Conservation (phyloP, 2,888 invertebrate species). For the Deroplatys truncata region DNA sequence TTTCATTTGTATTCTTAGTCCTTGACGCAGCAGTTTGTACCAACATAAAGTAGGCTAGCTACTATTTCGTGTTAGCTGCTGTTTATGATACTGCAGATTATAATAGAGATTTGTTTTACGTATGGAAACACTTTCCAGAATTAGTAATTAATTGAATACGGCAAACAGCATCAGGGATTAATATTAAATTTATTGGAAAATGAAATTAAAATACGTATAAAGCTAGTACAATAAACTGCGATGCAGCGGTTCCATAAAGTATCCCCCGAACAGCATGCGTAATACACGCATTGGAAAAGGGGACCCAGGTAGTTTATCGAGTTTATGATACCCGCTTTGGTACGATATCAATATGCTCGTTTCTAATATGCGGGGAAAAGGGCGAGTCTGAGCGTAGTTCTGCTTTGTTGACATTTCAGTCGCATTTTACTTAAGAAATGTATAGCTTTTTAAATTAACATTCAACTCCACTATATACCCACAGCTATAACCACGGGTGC, state of each 20-base stretch:
- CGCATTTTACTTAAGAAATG: not conserved
- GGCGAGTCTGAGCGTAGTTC: not conserved
- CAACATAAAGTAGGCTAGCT: not conserved
- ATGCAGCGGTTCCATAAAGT: not conserved
- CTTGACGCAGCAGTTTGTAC: too few relatives aligned
- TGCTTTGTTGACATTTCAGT: not conserved
- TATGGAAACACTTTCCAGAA: not conserved
- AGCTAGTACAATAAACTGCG: not conserved
- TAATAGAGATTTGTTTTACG: not conserved
- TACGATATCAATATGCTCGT: not conserved
- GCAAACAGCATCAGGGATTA: not conserved
- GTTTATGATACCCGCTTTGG: not conserved
- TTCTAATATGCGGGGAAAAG: not conserved
- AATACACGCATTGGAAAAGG: not conserved
- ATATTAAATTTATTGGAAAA: not conserved
- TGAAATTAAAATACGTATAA: not conserved
- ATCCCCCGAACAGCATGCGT: not conserved
- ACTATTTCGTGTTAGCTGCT: not conserved
- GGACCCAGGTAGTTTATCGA: not conserved
- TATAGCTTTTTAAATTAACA: too few relatives aligned
- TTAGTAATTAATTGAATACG: not conserved
- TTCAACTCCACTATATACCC: too few relatives aligned
- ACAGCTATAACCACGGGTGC: too few relatives aligned
- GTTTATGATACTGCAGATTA: not conserved
- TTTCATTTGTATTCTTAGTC: too few relatives aligned